A percentile compares a stretch with the other conserved stretches of the same genome.
These are phyloP conservation scores for Gymnarchus niloticus DNA, from an alignment of 2,113 vertebrate genomes.

Conservation along the genomic window DNA sequence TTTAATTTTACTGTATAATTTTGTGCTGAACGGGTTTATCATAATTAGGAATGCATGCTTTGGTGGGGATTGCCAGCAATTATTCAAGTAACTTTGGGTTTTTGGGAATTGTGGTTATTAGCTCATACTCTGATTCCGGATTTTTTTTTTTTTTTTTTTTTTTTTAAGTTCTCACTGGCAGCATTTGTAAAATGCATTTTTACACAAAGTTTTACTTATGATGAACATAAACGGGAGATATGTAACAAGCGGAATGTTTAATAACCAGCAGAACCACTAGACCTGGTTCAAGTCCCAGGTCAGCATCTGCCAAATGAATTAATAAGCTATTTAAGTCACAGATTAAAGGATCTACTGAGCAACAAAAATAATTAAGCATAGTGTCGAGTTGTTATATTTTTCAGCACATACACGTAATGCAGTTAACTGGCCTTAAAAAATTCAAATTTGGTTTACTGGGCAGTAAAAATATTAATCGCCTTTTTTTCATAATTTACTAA, in stretches of 20 bases:
- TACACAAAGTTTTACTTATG: neutral
- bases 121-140: neutral
- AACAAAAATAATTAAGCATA: neutral
- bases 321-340: neutral
- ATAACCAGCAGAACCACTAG: neutral
- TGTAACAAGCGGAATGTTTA: neutral
- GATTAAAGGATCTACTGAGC: neutral
- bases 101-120: neutral
- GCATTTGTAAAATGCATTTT: neutral
- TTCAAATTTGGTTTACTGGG: neutral
- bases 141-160: neutral
- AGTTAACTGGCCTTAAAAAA: neutral
- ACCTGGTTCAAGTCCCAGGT: neutral
- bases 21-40: neutral
- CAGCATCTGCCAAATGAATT: neutral
- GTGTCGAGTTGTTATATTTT: neutral
- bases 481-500: conserved; percentile 23
- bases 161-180: neutral
- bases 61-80: neutral
- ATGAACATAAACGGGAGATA: neutral
- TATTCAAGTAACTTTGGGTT: neutral
- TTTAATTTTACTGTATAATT: neutral
- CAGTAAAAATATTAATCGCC: conserved; percentile 31
- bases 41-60: neutral
- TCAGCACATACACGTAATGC: neutral